Conservation (phyloP, 2,797 vertebrate genomes). For the Onychomys leucogaster region DNA sequence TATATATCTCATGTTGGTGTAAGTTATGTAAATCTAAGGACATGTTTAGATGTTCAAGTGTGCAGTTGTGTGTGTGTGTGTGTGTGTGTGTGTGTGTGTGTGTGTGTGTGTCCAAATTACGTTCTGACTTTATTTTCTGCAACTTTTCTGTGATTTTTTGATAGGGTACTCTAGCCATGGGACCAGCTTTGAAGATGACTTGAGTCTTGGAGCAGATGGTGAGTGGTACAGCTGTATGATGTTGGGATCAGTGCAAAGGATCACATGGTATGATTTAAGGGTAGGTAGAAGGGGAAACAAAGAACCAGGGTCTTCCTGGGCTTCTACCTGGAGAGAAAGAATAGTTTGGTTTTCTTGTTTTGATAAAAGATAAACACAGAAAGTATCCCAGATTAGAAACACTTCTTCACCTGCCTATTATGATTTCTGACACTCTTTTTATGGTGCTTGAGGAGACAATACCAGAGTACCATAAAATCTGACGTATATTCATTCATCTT, state of each 20-base stretch:
- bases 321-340: background rate
- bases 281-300: background rate
- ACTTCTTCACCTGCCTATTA: background rate
- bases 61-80: background rate
- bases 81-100: background rate
- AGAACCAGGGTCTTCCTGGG: background rate
- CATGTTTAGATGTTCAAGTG: background rate
- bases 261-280: background rate
- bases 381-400: background rate
- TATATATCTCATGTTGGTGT: background rate
- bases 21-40: background rate
- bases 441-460: background rate
- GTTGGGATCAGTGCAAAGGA: background rate
- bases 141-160: constrained; percentile 19
- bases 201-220: constrained; percentile 95
- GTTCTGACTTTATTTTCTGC: constrained; percentile 15
- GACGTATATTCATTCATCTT: background rate
- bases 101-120: background rate
- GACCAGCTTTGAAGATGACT: constrained; percentile 91
- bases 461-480: background rate
- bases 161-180: constrained; percentile 87
- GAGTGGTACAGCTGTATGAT: constrained; percentile 48
- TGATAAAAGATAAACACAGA: constrained; percentile 20
- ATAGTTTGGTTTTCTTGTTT: background rate
- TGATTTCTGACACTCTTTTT: background rate